Evolutionary conservation across 2,113 vertebrate species (phyloP).

Genomic region (Hyperopisus bebe): DNA sequence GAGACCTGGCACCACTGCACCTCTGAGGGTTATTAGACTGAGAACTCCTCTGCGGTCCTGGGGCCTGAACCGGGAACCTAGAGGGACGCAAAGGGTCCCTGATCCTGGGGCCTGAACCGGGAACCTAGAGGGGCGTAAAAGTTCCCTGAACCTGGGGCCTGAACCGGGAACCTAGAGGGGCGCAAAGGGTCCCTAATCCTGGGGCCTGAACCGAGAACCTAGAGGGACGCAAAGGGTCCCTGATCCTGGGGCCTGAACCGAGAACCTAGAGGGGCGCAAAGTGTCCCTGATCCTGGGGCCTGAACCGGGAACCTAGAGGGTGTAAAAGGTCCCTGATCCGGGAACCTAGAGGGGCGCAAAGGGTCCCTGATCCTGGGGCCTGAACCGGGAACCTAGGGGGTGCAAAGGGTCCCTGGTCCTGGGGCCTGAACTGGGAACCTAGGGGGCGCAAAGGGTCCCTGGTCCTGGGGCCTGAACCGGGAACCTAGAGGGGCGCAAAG

Average conservation of each 20-base stretch:
- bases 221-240: too few species aligned
- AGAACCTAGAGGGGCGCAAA: too few species aligned
- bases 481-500: background rate
- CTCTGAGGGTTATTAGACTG: background rate
- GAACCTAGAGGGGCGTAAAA: background rate
- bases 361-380: too few species aligned
- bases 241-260: background rate
- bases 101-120: background rate
- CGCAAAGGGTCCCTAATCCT: background rate
- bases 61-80: background rate
- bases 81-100: background rate
- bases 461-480: background rate
- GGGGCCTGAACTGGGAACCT: background rate
- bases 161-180: background rate
- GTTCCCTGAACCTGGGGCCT: background rate
- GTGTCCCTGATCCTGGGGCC: background rate
- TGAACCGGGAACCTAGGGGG: background rate
- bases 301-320: too few species aligned
- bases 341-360: background rate
- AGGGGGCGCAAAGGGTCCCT: background rate
- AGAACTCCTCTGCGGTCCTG: background rate
- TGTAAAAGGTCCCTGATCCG: background rate
- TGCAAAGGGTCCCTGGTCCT: background rate
- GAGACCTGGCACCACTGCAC: constrained; percentile 33
- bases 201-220: background rate